Percentiles rank a stretch among this genome's conserved stretches.
These are phyloP conservation scores for Sarotherodon lohbergeri DNA, from an alignment of 2,113 vertebrate species.

Conservation along the genomic window DNA sequence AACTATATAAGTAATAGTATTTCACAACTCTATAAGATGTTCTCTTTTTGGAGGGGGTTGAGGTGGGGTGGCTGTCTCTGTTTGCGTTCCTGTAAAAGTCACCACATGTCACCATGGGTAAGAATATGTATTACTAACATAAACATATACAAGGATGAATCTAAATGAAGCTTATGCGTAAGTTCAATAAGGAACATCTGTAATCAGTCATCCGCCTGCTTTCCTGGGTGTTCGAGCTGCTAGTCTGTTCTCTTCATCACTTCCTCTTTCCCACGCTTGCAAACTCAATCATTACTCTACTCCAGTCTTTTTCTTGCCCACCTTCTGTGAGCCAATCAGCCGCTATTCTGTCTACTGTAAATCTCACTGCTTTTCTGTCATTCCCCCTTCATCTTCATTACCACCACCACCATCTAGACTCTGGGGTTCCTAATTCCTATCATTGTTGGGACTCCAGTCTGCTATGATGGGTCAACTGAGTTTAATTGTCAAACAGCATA, in stretches of 20 bases:
- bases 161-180: not conserved
- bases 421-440: not conserved
- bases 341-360: rapidly evolving
- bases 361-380: not conserved
- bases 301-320: not conserved
- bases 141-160: not conserved
- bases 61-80: too few species aligned
- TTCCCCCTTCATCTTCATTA: not conserved
- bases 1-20: too few species aligned
- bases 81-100: not conserved
- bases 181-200: not conserved
- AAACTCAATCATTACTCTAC: not conserved
- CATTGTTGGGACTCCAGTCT: not conserved
- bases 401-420: not conserved
- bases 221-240: not conserved
- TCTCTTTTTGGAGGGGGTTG: not conserved
- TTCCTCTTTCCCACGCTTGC: not conserved
- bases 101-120: not conserved
- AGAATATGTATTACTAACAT: not conserved
- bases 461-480: too few species aligned
- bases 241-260: not conserved
- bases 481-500: too few species aligned
- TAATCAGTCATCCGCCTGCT: not conserved
- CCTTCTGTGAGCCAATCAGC: rapidly evolving
- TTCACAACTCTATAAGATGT: too few species aligned